Conservation (phyloP, 2,888 invertebrate genomes). For the Sinhomidia bicolor region DNA sequence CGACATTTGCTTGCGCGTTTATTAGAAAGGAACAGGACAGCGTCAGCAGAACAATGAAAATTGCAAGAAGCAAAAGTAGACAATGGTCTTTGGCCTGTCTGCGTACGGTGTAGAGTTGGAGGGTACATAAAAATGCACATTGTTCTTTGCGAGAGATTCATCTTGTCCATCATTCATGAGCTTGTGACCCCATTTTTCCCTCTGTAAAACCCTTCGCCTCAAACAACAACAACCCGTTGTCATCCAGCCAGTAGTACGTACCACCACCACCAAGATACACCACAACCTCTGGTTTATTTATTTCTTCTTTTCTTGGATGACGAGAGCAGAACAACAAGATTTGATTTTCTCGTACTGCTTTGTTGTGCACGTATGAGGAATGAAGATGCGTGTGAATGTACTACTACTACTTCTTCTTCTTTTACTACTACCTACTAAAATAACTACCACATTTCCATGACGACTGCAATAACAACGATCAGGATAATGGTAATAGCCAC, state of each 20-base stretch:
- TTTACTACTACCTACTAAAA: too few relatives aligned
- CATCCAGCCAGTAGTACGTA: slow-evolving; percentile 1
- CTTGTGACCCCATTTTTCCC: slow-evolving; percentile 57
- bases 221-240: not conserved
- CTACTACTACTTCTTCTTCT: not conserved
- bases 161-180: slow-evolving; percentile 71
- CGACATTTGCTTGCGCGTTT: not conserved
- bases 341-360: slow-evolving; percentile 43
- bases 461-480: not conserved
- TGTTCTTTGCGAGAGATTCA: slow-evolving; percentile 33
- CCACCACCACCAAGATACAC: not conserved
- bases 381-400: not conserved
- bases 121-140: slow-evolving; percentile 27
- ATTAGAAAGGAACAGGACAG: not conserved
- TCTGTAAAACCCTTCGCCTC: slow-evolving; percentile 5
- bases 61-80: not conserved
- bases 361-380: not conserved
- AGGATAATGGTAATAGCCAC: slow-evolving; percentile 1
- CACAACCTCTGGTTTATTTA: slow-evolving; percentile 37
- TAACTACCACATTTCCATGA: slow-evolving; percentile 3
- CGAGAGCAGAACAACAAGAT: not conserved
- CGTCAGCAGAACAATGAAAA: not conserved
- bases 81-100: not conserved
- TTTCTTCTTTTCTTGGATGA: slow-evolving; percentile 1
- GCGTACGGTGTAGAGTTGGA: not conserved